Evolutionary conservation across 2,113 vertebrate genomes (phyloP), one percentile per base, ranked within the genome.

Genomic region (Illadopsis cleaveri): DNA sequence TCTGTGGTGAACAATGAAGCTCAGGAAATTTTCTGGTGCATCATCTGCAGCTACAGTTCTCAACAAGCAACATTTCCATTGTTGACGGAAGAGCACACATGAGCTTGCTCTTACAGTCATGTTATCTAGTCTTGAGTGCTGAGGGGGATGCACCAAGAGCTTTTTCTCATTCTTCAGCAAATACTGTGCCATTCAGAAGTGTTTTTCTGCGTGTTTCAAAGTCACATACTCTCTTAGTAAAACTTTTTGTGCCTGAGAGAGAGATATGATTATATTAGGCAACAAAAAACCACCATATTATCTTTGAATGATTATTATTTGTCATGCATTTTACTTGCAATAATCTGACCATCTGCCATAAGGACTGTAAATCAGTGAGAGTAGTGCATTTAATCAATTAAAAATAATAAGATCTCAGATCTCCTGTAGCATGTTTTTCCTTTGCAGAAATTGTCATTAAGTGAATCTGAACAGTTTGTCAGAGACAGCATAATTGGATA

Each of bases 11-110:
- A 76, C 70, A 86, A 81, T 2, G 42, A n/a, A 77, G 68, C 72
- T 84, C 12, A 3, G 61, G 79, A 95, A 86, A 87, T 94, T 86
- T 98, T 94, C 90, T 95, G 92, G 93, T 89, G 91, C 13, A 72
- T 8, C 23, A 97, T 92, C 96, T 66, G 19, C 50, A 93, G 77
- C 89, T 19, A 96, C 82, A 56, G 77, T 68, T 94, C 75, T 84
- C 93, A 89, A 30, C 50, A 47, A 92, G 86, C 28, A 89, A 82
- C 10, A 44, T 54, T 88, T 95, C 71, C 75, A 48, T 16, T 60
- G 38, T 69, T 30, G 35, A 94, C 73, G 66, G 93, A 92, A 85
- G 37, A 65, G 48, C 38, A 91, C 33, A 92, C 37, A 77, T 1
- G 11, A 71, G 28, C 31, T 30, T 35, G 44, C 62, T 82, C 33